phyloP scores from a whole-genome alignment of 2,797 vertebrate species.

The Argentina silus region DNA sequence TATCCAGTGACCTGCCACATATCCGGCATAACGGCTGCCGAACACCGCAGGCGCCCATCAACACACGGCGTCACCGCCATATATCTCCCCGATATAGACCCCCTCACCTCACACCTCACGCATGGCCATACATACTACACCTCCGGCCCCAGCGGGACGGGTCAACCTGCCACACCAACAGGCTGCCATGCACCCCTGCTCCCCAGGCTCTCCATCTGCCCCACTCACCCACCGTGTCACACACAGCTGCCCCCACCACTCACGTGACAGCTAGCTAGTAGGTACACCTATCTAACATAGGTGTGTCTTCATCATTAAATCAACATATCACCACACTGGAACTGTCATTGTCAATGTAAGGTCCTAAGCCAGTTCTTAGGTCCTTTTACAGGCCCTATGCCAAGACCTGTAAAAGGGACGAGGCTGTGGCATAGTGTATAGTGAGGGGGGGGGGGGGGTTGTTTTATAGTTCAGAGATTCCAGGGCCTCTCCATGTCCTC shows the following conservation, averaged over 20 bases:
- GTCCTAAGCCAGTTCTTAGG: no score
- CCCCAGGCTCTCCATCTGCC: background rate
- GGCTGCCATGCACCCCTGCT: background rate
- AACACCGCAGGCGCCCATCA: background rate
- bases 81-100: slow-evolving; percentile 7
- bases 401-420: no score
- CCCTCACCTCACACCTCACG: background rate
- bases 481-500: no score
- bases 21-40: no score
- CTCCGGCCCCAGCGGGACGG: background rate
- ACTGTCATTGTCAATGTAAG: no score
- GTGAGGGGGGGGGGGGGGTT: background rate
- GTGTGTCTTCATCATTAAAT: background rate
- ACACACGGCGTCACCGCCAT: background rate
- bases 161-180: slow-evolving; percentile 14
- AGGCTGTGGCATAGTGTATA: no score
- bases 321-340: no score
- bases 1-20: no score
- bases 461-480: no score
- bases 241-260: background rate
- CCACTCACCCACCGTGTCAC: background rate
- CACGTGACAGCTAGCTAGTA: background rate
- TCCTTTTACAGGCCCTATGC: no score
- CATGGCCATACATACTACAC: background rate
- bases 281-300: background rate